Evolutionary conservation across 92 coral and sea anemone species (phyloP), one percentile per base, ranked within the genome.

Genomic region (Desmophyllum pertusum): DNA sequence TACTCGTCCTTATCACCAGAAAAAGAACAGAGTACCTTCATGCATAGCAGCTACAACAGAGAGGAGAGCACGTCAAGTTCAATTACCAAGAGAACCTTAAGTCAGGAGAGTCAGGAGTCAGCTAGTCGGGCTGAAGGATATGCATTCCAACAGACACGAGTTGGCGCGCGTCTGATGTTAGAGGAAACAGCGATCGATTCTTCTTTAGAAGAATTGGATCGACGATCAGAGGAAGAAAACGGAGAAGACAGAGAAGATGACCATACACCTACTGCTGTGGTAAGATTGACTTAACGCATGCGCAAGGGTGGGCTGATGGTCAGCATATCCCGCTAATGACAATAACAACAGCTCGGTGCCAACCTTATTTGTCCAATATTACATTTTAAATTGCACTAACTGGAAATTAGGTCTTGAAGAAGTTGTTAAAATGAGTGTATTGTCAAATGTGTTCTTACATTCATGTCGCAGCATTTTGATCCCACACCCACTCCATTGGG

Each of bases 181-280:
- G 30, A 82, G 29, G 79, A 82, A n/a, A 52, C 86, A 43, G 79
- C 39, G 69, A 39, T 70, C 29, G 86, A 82, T 82, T 55, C 86
- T 72, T 82, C 86, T 25, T 53, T 82, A 62, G 78, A 42, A 25
- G 86, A 71, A 82, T 61, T 82, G 40, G 79, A 82, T 27, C 71
- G 69, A 17, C 31, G 30, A 55, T 25, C 5, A 30, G 61, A 72
- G 11, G 33, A 25, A 7, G 59, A 70, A 15, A 17, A 37, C 27
- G 42, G 33, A 62, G n/a, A 11, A 59, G 62, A 59, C 53, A 3
- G 52, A 29, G 1, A 55, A 6, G 39, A 23, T 39, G 57, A 42
- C n/a, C n/a, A n/a, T n/a, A n/a, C n/a, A 30, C 79, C 70, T 29
- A 82, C 86, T 4, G 78, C 78, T 72, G 86, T 82, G 86, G 86